phyloP scores from a whole-genome alignment of 1,140 invertebrate species.

The Halesus radiatus region DNA sequence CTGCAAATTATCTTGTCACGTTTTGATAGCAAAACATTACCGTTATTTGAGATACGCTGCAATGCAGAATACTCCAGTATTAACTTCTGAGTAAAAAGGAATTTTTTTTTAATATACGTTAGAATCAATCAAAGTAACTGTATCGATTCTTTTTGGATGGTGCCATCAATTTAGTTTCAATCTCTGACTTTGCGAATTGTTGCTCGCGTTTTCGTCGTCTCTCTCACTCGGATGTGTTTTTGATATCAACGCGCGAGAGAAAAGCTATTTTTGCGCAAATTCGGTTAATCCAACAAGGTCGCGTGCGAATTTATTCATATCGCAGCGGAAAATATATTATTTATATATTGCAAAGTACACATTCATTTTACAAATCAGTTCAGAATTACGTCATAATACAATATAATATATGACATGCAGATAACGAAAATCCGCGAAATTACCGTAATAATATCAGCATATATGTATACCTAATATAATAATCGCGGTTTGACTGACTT shows the following conservation, averaged over 20 bases:
- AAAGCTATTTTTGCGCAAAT: neutral
- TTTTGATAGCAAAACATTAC: slow-evolving; percentile 18
- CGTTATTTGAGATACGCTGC: neutral
- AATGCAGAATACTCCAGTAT: neutral
- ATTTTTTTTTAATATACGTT: too few relatives aligned
- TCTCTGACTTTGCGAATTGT: neutral
- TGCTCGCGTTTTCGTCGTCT: neutral
- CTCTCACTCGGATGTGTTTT: neutral
- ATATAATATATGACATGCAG: too few relatives aligned
- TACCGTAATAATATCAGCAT: too few relatives aligned
- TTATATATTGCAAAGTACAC: neutral
- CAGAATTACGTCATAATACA: too few relatives aligned
- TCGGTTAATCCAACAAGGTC: neutral
- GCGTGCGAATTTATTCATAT: neutral
- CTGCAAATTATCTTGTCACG: slow-evolving; percentile 27
- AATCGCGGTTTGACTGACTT: too few relatives aligned
- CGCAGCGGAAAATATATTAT: neutral
- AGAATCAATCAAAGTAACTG: neutral
- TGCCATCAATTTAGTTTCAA: neutral
- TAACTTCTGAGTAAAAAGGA: neutral
- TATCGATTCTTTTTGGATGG: neutral
- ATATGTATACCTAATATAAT: too few relatives aligned
- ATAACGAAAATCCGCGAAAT: too few relatives aligned
- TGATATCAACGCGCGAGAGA: neutral
- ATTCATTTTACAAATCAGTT: too few relatives aligned